phyloP scores from a whole-genome alignment of 2,797 vertebrate species.

The Schizopygopsis pylzovi region DNA sequence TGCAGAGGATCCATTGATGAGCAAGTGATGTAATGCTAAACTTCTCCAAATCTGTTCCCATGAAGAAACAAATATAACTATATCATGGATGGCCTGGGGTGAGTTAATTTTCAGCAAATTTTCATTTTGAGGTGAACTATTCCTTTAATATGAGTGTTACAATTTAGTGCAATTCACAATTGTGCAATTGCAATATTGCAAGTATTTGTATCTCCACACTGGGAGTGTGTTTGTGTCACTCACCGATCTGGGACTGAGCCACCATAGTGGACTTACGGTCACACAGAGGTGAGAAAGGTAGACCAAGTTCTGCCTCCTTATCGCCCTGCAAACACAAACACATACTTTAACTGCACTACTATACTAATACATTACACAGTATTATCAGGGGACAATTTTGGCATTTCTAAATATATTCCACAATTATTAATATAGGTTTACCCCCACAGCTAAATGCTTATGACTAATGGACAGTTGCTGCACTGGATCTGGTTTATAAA shows the following conservation, averaged over 20 bases:
- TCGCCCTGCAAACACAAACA: slow-evolving; percentile 84
- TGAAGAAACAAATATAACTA: neutral
- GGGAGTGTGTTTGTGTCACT: slow-evolving; percentile 43
- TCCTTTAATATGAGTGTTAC: neutral
- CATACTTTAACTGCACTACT: neutral
- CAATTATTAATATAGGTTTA: neutral
- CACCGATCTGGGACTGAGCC: slow-evolving; percentile 98
- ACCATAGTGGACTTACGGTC: slow-evolving; percentile 98
- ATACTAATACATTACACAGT: neutral
- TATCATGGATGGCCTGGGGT: neutral
- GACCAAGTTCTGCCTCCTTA: slow-evolving; percentile 95
- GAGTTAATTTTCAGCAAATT: neutral
- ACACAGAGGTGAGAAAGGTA: slow-evolving; percentile 96
- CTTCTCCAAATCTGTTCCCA: neutral
- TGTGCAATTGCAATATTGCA: neutral
- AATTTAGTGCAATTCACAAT: neutral
- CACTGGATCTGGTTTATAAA: neutral
- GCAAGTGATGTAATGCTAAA: neutral
- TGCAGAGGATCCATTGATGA: neutral
- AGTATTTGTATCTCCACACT: neutral
- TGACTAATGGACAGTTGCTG: slow-evolving; percentile 1
- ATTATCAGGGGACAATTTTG: too few relatives aligned
- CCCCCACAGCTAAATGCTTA: neutral
- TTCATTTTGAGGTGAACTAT: neutral
- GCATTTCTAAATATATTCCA: neutral